phyloP scores from a whole-genome alignment of 1,140 invertebrate genomes.

The Druon quercuslanigerum region DNA sequence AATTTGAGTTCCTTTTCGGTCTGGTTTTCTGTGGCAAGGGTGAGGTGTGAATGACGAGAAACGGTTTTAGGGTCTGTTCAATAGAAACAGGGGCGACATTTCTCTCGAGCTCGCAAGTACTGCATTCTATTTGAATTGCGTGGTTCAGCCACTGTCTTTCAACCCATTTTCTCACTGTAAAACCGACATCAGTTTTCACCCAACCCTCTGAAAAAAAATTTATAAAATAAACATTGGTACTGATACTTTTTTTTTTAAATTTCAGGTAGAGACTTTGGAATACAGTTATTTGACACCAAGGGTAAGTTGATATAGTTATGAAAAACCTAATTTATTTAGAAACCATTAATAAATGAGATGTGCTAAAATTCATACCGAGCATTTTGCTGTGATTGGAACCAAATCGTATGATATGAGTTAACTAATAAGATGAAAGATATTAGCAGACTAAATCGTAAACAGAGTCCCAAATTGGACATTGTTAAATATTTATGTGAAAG shows the following conservation, averaged over 20 bases:
- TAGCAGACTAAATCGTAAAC: too few species aligned
- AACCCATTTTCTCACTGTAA: conserved; percentile 84
- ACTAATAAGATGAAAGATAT: too few species aligned
- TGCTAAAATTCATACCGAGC: too few species aligned
- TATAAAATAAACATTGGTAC: conserved; percentile 11
- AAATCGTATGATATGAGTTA: too few species aligned
- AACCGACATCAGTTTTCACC: conserved; percentile 86
- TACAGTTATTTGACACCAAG: too few species aligned
- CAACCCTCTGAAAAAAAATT: conserved; percentile 81
- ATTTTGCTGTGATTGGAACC: too few species aligned
- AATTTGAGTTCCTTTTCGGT: conserved; percentile 82
- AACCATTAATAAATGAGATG: too few species aligned
- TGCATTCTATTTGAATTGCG: conserved; percentile 84
- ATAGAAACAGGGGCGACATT: conserved; percentile 79
- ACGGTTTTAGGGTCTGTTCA: conserved; percentile 81
- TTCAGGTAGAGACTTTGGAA: too few species aligned
- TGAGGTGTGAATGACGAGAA: conserved; percentile 83
- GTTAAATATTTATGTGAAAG: not conserved
- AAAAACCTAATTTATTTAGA: too few species aligned
- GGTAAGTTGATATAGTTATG: too few species aligned
- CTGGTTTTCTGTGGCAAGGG: conserved; percentile 75
- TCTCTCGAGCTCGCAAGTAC: conserved; percentile 82
- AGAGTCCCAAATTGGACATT: not conserved
- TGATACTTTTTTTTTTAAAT: too few species aligned
- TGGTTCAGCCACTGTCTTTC: conserved; percentile 80